phyloP scores from a whole-genome alignment of 2,113 vertebrate genomes.

The Suncus etruscus region DNA sequence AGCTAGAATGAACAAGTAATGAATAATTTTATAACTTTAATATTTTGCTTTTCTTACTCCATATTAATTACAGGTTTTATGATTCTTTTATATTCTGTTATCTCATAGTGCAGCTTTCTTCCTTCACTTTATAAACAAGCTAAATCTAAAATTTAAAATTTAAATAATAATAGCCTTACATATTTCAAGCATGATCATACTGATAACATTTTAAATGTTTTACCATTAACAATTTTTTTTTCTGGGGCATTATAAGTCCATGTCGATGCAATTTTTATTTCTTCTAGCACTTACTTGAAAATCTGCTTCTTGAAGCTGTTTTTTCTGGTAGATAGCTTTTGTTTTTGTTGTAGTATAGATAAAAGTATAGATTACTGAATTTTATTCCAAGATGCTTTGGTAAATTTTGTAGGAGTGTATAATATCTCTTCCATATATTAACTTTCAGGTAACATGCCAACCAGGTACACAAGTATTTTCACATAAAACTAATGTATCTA shows the following conservation, averaged over 20 bases:
- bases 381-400: constrained; percentile 95
- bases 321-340: constrained; percentile 86
- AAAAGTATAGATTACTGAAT: constrained; percentile 87
- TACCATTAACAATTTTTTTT: constrained; percentile 88
- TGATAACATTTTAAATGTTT: constrained; percentile 86
- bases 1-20: constrained; percentile 84
- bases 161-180: constrained; percentile 81
- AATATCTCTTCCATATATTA: constrained; percentile 86
- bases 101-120: constrained; percentile 82
- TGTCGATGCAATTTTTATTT: constrained; percentile 87
- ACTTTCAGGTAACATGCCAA: constrained; percentile 81
- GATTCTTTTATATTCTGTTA: constrained; percentile 87
- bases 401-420: constrained; percentile 96
- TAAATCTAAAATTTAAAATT: constrained; percentile 85
- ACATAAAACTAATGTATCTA: constrained; percentile 31
- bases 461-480: constrained; percentile 79
- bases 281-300: constrained; percentile 86
- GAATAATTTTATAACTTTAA: constrained; percentile 88
- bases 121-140: constrained; percentile 81
- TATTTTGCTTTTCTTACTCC: constrained; percentile 88
- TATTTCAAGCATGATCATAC: constrained; percentile 75
- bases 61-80: constrained; percentile 85
- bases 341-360: constrained; percentile 60
- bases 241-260: constrained; percentile 92
- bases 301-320: constrained; percentile 87